These are phyloP conservation scores for Cetonia aurata DNA, from an alignment of 2,888 invertebrate species.

Conservation along the genomic window DNA sequence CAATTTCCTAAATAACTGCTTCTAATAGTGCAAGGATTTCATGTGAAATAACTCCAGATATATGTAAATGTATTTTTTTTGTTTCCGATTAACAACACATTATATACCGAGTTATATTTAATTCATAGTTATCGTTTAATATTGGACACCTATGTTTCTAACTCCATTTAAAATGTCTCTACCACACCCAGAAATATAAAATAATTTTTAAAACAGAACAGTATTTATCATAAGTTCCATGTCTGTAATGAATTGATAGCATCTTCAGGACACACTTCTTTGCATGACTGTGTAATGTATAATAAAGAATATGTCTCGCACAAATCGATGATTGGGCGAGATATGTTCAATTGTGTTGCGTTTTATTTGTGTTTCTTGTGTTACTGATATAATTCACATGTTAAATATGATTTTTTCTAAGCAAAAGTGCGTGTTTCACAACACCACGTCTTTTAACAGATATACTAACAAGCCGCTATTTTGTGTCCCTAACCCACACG, in stretches of 20 bases:
- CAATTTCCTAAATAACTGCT: too few species aligned
- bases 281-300: conserved; percentile 42
- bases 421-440: too few species aligned
- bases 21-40: too few species aligned
- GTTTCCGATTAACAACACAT: too few species aligned
- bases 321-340: conserved; percentile 2
- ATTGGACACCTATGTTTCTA: conserved; percentile 17
- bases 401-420: too few species aligned
- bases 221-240: conserved; percentile 25
- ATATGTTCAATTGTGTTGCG: background rate
- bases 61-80: too few species aligned
- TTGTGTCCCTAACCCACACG: too few species aligned
- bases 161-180: conserved; percentile 30
- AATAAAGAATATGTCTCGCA: background rate
- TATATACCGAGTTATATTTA: too few species aligned
- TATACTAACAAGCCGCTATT: too few species aligned
- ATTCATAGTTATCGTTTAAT: background rate
- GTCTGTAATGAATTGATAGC: conserved; percentile 43
- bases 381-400: background rate
- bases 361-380: conserved; percentile 7
- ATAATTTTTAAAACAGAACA: conserved; percentile 1
- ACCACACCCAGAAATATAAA: background rate
- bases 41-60: too few species aligned
- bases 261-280: conserved; percentile 40
- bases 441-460: too few species aligned